These are phyloP conservation scores for Falco columbarius DNA, from an alignment of 2,797 vertebrate genomes.

Conservation along the genomic window DNA sequence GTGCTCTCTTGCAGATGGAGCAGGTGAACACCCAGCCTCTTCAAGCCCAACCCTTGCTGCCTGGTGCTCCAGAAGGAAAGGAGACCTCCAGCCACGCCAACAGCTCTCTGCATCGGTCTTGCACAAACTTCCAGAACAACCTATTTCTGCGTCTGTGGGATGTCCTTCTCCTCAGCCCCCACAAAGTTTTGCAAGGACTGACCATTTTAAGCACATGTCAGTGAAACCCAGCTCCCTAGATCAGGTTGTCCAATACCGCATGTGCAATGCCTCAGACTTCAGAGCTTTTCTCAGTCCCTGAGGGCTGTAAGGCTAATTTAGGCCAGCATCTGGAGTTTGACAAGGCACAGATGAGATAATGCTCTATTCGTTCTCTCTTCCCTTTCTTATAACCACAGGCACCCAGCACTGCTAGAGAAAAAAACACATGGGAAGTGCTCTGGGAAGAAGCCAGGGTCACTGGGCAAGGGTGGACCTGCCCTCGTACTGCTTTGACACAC, in stretches of 20 bases:
- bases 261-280: slow-evolving; percentile 14
- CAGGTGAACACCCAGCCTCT: fast-evolving
- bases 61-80: neutral
- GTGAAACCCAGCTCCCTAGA: neutral
- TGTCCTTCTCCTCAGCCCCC: neutral
- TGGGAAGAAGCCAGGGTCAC: neutral
- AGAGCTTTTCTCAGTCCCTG: slow-evolving; percentile 5
- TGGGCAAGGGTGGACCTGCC: neutral
- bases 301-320: neutral
- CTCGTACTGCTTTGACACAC: neutral
- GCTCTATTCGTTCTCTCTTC: neutral
- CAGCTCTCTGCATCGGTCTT: neutral
- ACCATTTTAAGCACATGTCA: neutral
- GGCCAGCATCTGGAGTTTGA: neutral
- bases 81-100: neutral
- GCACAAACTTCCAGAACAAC: neutral
- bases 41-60: neutral
- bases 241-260: neutral
- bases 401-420: neutral
- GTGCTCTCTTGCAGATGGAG: neutral
- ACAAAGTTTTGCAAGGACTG: neutral
- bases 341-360: neutral
- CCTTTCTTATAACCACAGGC: neutral
- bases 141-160: neutral
- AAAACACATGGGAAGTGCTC: neutral